These are phyloP conservation scores for Phataginus tetradactyla DNA, from an alignment of 2,797 vertebrate genomes.

Conservation along the genomic window DNA sequence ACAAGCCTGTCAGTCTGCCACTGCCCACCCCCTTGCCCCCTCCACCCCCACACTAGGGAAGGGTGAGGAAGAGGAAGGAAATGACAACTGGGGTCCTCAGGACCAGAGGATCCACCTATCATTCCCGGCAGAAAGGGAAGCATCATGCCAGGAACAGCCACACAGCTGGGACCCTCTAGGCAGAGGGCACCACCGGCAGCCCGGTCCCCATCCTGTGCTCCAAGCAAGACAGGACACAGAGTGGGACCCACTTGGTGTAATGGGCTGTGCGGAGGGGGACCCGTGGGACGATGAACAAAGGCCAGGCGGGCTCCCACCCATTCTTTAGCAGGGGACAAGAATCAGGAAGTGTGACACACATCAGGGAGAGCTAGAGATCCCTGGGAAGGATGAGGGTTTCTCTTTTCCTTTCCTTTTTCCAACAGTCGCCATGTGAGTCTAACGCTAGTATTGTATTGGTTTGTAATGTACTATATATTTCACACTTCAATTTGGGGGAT, in stretches of 20 bases:
- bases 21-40: neutral
- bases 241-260: rapidly evolving
- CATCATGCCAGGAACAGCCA: no score
- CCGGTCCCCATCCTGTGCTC: neutral
- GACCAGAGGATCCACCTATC: neutral
- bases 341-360: neutral
- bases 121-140: neutral
- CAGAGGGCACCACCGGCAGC: neutral
- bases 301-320: neutral
- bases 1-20: neutral
- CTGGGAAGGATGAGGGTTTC: neutral
- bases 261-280: neutral
- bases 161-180: neutral
- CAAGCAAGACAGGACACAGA: neutral
- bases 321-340: neutral
- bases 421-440: neutral
- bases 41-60: neutral
- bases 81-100: neutral
- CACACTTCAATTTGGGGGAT: neutral
- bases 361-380: neutral
- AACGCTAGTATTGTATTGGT: neutral
- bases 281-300: rapidly evolving
- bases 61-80: neutral
- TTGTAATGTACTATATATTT: neutral
- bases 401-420: neutral